phyloP scores from a whole-genome alignment of 2,113 vertebrate genomes.

The Haplochromis burtoni region DNA sequence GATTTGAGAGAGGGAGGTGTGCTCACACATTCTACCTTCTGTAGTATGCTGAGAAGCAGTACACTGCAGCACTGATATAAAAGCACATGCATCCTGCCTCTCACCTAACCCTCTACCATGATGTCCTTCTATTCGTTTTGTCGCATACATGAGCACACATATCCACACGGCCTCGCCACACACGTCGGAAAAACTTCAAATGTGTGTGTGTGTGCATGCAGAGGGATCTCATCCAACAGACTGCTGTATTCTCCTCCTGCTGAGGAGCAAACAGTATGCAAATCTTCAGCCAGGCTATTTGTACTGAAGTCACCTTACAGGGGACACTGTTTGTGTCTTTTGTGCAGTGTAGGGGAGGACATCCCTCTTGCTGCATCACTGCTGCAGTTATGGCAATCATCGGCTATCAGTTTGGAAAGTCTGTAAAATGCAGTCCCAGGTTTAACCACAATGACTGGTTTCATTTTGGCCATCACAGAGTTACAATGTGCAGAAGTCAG shows the following conservation, averaged over 20 bases:
- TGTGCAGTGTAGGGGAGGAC: conserved; percentile 34
- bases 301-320: conserved; percentile 42
- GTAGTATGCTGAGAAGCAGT: background rate
- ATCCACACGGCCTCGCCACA: background rate
- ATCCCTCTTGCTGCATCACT: conserved; percentile 32
- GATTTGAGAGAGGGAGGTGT: background rate
- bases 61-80: background rate
- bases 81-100: background rate
- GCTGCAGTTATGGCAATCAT: background rate
- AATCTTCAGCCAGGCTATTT: conserved; percentile 20
- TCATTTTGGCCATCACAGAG: background rate
- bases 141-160: background rate
- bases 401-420: background rate
- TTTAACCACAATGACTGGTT: background rate
- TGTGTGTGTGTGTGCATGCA: background rate
- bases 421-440: background rate
- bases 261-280: conserved; percentile 6
- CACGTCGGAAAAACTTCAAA: background rate
- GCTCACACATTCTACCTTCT: background rate
- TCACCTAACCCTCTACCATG: background rate
- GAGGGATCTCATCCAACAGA: background rate
- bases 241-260: background rate
- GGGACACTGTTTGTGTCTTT: background rate
- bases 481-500: background rate
- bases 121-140: background rate